Percentiles rank a stretch among this genome's conserved stretches.
Conservation (phyloP, 2,113 vertebrate species). For the Melanocharis versteri region DNA sequence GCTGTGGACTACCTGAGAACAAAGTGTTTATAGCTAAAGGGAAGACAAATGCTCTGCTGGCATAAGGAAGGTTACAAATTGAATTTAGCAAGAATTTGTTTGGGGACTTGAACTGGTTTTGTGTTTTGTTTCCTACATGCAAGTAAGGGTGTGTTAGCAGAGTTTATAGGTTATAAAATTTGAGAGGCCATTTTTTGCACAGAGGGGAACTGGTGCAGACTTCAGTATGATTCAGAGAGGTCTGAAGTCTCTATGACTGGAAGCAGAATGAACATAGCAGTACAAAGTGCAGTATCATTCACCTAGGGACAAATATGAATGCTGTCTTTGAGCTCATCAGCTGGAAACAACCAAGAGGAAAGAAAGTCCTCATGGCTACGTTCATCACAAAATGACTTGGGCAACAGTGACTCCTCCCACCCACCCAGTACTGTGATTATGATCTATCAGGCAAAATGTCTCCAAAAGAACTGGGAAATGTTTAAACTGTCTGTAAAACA, state of each 20-base stretch:
- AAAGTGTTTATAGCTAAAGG: neutral
- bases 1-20: neutral
- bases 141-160: neutral
- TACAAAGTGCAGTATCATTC: neutral
- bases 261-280: neutral
- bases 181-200: neutral
- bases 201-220: neutral
- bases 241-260: neutral
- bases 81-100: neutral
- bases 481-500: neutral
- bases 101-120: neutral
- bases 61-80: neutral
- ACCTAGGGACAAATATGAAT: neutral
- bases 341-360: neutral
- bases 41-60: neutral
- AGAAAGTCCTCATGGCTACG: neutral
- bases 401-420: neutral
- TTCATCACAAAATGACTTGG: neutral
- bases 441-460: neutral
- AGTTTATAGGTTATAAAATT: neutral
- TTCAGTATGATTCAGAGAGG: neutral
- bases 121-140: neutral
- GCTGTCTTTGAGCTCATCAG: neutral
- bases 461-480: neutral
- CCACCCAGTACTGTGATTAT: neutral